These are phyloP conservation scores for Phacellophora camtschatica DNA, from an alignment of 30 jellyfish, hydroid and myxozoan species.

Conservation along the genomic window DNA sequence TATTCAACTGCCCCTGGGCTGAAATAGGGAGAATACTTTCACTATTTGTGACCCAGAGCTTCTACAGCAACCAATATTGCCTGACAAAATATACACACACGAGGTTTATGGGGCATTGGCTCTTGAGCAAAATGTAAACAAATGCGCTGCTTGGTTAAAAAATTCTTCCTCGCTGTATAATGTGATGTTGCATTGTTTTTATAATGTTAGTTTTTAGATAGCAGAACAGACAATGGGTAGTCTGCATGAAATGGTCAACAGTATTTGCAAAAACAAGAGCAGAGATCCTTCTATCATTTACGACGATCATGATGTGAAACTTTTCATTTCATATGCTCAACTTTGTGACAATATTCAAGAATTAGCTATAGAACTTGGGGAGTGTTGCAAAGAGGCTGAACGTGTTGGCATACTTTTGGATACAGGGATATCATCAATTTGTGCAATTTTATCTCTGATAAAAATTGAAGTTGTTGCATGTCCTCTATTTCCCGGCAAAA, in stretches of 20 bases:
- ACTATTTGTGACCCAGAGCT: too few species aligned
- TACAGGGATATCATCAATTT: neutral
- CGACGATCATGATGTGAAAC: neutral
- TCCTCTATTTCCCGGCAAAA: too few species aligned
- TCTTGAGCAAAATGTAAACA: too few species aligned
- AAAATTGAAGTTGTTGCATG: slow-evolving; percentile 17
- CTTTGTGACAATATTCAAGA: neutral
- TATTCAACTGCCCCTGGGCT: too few species aligned
- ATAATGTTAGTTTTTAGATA: too few species aligned
- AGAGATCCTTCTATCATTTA: neutral
- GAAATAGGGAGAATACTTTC: too few species aligned
- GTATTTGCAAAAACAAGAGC: neutral
- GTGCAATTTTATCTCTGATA: slow-evolving; percentile 12
- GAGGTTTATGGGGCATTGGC: too few species aligned
- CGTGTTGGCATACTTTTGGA: slow-evolving; percentile 20
- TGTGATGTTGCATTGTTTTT: neutral
- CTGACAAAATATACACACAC: too few species aligned
- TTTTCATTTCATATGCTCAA: neutral
- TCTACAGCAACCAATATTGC: too few species aligned
- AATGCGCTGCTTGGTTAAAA: too few species aligned
- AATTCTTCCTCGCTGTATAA: too few species aligned
- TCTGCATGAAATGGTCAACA: neutral
- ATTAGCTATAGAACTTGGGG: neutral
- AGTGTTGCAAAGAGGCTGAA: neutral
- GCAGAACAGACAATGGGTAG: neutral